phyloP scores from a whole-genome alignment of 2,797 vertebrate genomes.

The Myiotriccus ornatus region DNA sequence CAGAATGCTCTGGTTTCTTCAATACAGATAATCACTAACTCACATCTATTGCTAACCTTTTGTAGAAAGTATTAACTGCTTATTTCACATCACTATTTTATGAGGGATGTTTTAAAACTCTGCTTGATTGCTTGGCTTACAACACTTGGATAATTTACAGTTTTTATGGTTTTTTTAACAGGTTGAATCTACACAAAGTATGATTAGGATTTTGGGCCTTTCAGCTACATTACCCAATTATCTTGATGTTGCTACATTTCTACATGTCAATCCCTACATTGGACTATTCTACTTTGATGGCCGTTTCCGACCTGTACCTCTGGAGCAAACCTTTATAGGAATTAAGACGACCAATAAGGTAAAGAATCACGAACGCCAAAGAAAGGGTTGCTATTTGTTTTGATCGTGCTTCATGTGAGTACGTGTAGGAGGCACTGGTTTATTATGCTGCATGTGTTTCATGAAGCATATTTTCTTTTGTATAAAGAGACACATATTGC shows the following conservation, averaged over 20 bases:
- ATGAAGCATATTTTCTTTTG: neutral
- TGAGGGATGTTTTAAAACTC: neutral
- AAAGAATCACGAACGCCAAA: conserved; percentile 5
- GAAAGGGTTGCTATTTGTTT: neutral
- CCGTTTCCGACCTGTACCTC: conserved; percentile 94
- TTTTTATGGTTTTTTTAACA: conserved; percentile 60
- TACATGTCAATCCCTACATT: conserved; percentile 95
- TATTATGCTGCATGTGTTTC: neutral
- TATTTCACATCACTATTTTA: neutral
- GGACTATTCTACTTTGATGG: conserved; percentile 97
- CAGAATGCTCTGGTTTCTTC: neutral
- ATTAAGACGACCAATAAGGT: conserved; percentile 95
- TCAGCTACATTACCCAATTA: conserved; percentile 98
- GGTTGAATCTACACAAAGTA: conserved; percentile 98
- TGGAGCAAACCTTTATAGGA: conserved; percentile 94
- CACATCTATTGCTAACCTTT: neutral
- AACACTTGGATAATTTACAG: neutral
- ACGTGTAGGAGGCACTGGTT: neutral
- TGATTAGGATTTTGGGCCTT: conserved; percentile 97
- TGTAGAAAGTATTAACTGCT: neutral
- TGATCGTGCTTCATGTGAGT: neutral
- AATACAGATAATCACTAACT: neutral
- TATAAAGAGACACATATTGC: neutral
- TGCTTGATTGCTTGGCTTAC: neutral
- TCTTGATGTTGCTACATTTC: conserved; percentile 91